Base-by-base conservation (phyloP, 2,113 vertebrate genomes). In the Pollimyrus isidori region DNA sequence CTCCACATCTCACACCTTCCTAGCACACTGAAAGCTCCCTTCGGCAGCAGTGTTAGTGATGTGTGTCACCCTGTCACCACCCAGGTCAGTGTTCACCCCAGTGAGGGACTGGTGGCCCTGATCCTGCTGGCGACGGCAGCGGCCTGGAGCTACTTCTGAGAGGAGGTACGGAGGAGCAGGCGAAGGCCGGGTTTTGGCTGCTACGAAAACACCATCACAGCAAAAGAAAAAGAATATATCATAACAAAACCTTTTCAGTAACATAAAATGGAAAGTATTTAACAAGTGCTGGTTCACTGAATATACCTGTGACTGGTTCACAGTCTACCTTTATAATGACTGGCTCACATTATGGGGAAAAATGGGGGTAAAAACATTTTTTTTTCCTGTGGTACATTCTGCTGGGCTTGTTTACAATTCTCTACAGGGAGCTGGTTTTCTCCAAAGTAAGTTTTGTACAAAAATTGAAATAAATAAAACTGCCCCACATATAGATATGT, bases 221-320 rank as follows among this genome's bases (percentile, higher is more conserved):
- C 15, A 62, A n/a, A 87, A 45, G 11, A n/a, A 87, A 87, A 87
- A 21, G 53, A 50, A 86, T 50, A 52, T 62, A 62, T 62, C 1
- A n/a, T 45, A 62, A 53, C n/a, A 30, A 48, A 86, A 53, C 53
- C 87, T 35, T 50, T 89, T 90, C 69, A 87, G 83, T 89, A 88
- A 83, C 19, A 48, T 91, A 15, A 58, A 87, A 90, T 90, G 50
- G 23, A 83, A 48, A 91, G 52, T 92, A 90, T 91, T 89, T 89
- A 45, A 92, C 35, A 89, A 87, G 93, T 93, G 92, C 92, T 91
- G 93, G 93, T 89, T 91, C 93, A 93, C 92, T 92, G 35, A 62
- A 88, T 80, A 80, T 52, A 91, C 93, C 92, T 93, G 92, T 94
- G 94, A 92, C 94, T 92, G 94, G 94, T 91, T 92, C 94, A 93